These are phyloP conservation scores for Azemiops feae DNA, from an alignment of 2,113 vertebrate species.

Conservation along the genomic window DNA sequence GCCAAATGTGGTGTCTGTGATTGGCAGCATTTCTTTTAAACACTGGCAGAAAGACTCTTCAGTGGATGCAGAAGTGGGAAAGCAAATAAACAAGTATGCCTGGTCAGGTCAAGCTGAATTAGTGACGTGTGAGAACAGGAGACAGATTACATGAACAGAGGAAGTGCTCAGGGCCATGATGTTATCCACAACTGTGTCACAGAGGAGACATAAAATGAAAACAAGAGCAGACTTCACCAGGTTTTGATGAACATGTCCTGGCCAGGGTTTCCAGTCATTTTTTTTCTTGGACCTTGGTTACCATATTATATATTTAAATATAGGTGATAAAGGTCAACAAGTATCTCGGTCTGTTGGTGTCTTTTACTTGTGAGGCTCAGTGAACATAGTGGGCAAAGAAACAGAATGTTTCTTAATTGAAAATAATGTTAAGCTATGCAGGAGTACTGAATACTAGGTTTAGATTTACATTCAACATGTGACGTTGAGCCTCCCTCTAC, in stretches of 20 bases:
- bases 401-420: neutral
- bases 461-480: neutral
- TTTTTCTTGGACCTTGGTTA: neutral
- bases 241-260: neutral
- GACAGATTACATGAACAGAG: conserved; percentile 19
- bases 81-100: conserved; percentile 20
- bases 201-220: neutral
- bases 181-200: conserved; percentile 11
- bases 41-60: neutral
- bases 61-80: conserved; percentile 22
- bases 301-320: neutral
- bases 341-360: neutral
- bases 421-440: neutral
- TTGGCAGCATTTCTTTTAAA: conserved; percentile 3
- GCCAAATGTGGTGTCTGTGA: conserved; percentile 2
- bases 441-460: neutral
- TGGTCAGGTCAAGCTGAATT: conserved; percentile 28
- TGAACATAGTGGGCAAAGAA: neutral
- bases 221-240: neutral
- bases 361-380: neutral
- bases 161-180: conserved; percentile 15
- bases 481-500: neutral
- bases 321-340: neutral
- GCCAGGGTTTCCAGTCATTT: neutral
- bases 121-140: conserved; percentile 10